Conservation (phyloP, 1,140 invertebrate genomes). For the Aculops lycopersici region DNA sequence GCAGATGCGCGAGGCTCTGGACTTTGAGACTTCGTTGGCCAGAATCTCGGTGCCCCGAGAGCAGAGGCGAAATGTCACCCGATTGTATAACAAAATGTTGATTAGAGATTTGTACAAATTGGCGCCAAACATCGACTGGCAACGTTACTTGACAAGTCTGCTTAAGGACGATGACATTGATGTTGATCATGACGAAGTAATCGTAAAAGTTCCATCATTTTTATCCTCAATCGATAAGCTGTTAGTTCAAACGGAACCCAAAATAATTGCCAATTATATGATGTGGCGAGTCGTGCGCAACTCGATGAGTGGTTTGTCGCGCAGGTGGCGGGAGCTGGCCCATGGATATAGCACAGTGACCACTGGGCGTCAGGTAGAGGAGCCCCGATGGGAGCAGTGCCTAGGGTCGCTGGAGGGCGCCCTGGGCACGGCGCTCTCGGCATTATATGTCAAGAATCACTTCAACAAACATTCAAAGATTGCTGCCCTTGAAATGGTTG, state of each 20-base stretch:
- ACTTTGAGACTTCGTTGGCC: constrained; percentile 38
- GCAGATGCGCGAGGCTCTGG: constrained; percentile 32
- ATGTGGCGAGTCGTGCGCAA: constrained; percentile 39
- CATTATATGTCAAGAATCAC: constrained; percentile 19
- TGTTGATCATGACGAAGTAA: constrained; percentile 4
- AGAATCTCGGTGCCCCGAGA: constrained; percentile 22
- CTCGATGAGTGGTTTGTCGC: constrained; percentile 22
- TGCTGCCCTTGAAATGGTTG: constrained; percentile 12
- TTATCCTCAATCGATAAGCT: constrained; percentile 5
- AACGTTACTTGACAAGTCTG: background rate
- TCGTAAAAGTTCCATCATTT: constrained; percentile 7
- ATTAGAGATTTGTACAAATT: constrained; percentile 3
- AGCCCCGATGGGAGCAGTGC: constrained; percentile 13
- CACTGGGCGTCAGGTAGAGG: constrained; percentile 14
- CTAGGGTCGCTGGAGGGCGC: constrained; percentile 13
- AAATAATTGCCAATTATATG: constrained; percentile 16
- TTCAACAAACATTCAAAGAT: constrained; percentile 20
- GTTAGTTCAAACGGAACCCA: background rate
- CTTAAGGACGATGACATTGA: background rate
- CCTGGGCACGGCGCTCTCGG: constrained; percentile 19
- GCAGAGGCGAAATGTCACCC: constrained; percentile 6
- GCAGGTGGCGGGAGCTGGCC: background rate
- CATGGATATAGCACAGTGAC: constrained; percentile 2
- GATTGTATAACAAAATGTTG: constrained; percentile 8
- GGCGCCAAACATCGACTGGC: constrained; percentile 7